Conservation (phyloP, 2,797 vertebrate species). For the Busarellus nigricollis region DNA sequence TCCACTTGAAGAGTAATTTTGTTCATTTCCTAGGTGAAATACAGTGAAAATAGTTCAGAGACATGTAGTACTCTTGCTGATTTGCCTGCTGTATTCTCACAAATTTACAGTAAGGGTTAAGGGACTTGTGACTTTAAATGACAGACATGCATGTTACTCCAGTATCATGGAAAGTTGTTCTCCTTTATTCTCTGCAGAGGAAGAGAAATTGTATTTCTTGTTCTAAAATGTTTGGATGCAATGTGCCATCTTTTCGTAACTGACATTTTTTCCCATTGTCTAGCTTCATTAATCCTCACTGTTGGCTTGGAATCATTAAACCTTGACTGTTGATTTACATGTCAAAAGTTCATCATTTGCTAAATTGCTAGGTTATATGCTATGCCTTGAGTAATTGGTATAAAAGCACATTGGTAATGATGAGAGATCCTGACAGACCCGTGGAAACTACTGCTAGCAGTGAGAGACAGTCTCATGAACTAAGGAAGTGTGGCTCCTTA, state of each 20-base stretch:
- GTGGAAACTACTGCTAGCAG: background rate
- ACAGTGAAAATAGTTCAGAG: background rate
- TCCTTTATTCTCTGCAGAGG: background rate
- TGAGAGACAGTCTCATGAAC: background rate
- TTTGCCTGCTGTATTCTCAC: background rate
- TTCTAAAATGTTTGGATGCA: background rate
- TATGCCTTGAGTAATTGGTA: background rate
- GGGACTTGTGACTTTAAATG: background rate
- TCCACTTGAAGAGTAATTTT: background rate
- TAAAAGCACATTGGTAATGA: background rate
- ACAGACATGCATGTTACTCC: rapidly evolving
- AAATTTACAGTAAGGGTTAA: background rate
- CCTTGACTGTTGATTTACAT: background rate
- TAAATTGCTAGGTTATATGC: background rate
- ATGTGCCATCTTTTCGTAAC: background rate
- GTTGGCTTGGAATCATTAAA: background rate
- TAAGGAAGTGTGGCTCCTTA: background rate
- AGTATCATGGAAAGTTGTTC: background rate
- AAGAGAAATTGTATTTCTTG: background rate
- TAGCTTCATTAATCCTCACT: background rate
- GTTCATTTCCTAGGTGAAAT: background rate
- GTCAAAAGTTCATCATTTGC: background rate
- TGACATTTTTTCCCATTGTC: background rate
- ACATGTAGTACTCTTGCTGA: background rate
- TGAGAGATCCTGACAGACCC: background rate